Evolutionary conservation across 2,113 vertebrate genomes (phyloP).

Genomic region (Micronisus gabar): DNA sequence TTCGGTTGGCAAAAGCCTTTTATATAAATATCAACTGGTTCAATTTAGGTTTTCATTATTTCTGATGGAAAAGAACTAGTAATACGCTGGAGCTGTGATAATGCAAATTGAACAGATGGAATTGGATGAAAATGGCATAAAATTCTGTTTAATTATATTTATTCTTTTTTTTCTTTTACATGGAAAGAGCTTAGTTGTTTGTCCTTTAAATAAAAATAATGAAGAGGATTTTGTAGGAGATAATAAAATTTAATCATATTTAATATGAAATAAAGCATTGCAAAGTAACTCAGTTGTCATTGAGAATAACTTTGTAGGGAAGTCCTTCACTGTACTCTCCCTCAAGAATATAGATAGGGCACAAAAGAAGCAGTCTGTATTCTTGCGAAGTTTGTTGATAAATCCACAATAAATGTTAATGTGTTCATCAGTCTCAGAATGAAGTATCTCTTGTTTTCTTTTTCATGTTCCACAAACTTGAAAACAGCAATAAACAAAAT

Average conservation of each 20-base stretch:
- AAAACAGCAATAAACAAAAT: neutral
- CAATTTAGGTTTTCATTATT: neutral
- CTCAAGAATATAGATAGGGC: neutral
- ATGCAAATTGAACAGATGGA: neutral
- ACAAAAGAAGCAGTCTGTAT: neutral
- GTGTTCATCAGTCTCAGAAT: neutral
- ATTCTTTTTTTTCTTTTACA: neutral
- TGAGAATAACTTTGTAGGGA: neutral
- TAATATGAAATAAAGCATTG: neutral
- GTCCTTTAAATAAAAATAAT: neutral
- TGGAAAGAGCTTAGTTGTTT: neutral
- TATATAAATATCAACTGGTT: neutral
- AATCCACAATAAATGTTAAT: neutral
- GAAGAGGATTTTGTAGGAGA: neutral
- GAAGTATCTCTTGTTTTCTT: neutral
- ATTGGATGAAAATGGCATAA: neutral
- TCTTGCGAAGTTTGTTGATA: neutral
- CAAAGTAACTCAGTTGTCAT: neutral
- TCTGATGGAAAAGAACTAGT: neutral
- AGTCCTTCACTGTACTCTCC: neutral
- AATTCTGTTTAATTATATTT: neutral
- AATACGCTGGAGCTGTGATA: neutral
- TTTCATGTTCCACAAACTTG: neutral
- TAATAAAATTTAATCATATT: neutral
- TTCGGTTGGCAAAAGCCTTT: neutral